Evolutionary conservation across 2,888 invertebrate species (phyloP).

Genomic region (Scaptomyza flava): DNA sequence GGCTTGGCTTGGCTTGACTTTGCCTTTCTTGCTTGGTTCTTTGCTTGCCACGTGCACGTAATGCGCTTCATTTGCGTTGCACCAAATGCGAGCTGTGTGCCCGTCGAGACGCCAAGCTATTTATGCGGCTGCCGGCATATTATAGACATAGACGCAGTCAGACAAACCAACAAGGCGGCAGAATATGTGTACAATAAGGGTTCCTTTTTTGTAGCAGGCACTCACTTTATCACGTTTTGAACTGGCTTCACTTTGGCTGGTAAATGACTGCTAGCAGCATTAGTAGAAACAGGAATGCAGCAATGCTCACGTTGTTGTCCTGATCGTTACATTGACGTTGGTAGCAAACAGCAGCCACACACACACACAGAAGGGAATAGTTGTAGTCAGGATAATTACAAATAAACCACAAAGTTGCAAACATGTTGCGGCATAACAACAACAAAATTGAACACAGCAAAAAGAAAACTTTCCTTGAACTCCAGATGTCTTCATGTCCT

Average conservation of each 20-base stretch:
- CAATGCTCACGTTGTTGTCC: conserved; percentile 46
- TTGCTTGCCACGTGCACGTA: conserved; percentile 65
- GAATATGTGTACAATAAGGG: background rate
- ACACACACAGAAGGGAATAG: background rate
- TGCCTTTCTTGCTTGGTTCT: conserved; percentile 7
- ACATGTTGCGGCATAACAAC: conserved; percentile 57
- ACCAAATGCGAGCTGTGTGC: conserved; percentile 66
- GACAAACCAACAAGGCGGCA: conserved; percentile 4
- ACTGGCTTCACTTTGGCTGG: conserved; percentile 42
- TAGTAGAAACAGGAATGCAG: conserved; percentile 22
- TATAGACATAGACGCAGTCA: conserved; percentile 36
- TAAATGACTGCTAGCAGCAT: conserved; percentile 61
- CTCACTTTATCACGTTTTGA: conserved; percentile 72
- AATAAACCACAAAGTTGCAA: conserved; percentile 79
- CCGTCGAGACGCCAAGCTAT: conserved; percentile 39
- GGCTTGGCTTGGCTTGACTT: conserved; percentile 12
- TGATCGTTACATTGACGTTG: conserved; percentile 50
- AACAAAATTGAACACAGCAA: conserved; percentile 13
- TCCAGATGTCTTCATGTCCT: conserved; percentile 37
- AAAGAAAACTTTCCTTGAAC: conserved; percentile 44
- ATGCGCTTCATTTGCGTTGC: conserved; percentile 80
- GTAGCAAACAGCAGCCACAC: conserved; percentile 1
- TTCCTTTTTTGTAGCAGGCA: conserved; percentile 13
- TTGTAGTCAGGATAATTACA: conserved; percentile 71
- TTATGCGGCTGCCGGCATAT: conserved; percentile 57